phyloP scores from a whole-genome alignment of 2,797 vertebrate species.

The Melanotaenia trifasciata region DNA sequence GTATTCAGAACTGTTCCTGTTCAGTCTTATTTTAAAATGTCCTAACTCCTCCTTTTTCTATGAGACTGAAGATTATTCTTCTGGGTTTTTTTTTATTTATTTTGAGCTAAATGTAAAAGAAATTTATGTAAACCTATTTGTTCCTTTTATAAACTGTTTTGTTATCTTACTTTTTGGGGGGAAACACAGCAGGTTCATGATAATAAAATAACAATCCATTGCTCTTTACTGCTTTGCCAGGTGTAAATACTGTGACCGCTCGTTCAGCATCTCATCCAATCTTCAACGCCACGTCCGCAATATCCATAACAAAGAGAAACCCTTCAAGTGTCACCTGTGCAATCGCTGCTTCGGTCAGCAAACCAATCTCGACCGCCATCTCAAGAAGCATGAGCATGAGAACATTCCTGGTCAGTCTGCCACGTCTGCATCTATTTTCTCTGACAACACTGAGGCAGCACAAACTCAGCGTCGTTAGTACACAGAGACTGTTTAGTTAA shows the following conservation, averaged over 20 bases:
- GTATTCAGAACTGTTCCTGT: slow-evolving; percentile 70
- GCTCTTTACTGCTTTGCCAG: slow-evolving; percentile 77
- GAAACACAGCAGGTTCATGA: slow-evolving; percentile 5
- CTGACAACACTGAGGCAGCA: slow-evolving; percentile 19
- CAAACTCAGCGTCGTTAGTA: slow-evolving; percentile 27
- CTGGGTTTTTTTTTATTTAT: neutral
- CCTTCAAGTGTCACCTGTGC: slow-evolving; percentile 99
- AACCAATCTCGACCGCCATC: slow-evolving; percentile 98
- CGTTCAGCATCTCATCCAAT: slow-evolving; percentile 99
- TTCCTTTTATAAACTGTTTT: neutral
- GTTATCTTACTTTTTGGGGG: neutral
- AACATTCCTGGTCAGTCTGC: slow-evolving; percentile 90
- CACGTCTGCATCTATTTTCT: slow-evolving; percentile 27
- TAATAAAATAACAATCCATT: slow-evolving; percentile 2
- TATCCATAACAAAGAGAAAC: slow-evolving; percentile 99
- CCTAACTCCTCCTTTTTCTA: neutral
- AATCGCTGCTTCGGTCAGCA: slow-evolving; percentile 99
- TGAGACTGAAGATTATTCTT: neutral
- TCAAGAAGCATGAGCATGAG: slow-evolving; percentile 99
- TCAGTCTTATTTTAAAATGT: slow-evolving; percentile 8
- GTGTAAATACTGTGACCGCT: slow-evolving; percentile 99
- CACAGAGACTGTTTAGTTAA: slow-evolving; percentile 38
- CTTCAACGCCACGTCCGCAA: slow-evolving; percentile 98
- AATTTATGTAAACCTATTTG: neutral
- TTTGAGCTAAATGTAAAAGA: neutral